phyloP scores from a whole-genome alignment of 2,888 invertebrate genomes.

The Caenorhabditis sinica region DNA sequence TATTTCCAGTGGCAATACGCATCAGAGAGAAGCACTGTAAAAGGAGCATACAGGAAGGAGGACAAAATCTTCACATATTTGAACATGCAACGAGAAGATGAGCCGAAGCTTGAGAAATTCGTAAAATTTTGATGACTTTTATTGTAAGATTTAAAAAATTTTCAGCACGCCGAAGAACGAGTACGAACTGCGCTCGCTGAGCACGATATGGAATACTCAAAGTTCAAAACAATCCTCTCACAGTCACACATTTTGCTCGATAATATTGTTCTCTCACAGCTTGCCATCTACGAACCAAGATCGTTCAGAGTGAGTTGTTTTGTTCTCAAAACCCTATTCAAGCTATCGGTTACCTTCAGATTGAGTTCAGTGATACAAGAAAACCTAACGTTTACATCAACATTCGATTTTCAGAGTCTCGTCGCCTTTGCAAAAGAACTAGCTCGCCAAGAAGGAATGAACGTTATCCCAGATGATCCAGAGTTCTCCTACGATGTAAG shows the following conservation, averaged over 20 bases:
- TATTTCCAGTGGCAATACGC: conserved; percentile 83
- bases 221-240: conserved; percentile 78
- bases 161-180: conserved; percentile 79
- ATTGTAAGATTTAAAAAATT: background rate
- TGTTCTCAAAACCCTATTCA: background rate
- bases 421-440: conserved; percentile 79
- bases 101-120: conserved; percentile 72
- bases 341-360: too few species aligned
- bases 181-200: conserved; percentile 78
- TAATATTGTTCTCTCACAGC: conserved; percentile 78
- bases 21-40: conserved; percentile 76
- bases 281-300: conserved; percentile 82
- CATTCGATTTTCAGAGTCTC: conserved; percentile 76
- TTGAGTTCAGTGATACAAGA: too few species aligned
- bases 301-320: conserved; percentile 77
- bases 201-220: conserved; percentile 79
- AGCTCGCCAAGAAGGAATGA: conserved; percentile 75
- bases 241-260: conserved; percentile 81
- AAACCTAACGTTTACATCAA: too few species aligned
- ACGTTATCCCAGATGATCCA: conserved; percentile 71
- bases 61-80: conserved; percentile 81
- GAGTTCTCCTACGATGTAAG: conserved; percentile 74
- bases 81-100: conserved; percentile 81
- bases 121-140: conserved; percentile 61
- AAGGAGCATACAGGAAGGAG: conserved; percentile 75